phyloP scores from a whole-genome alignment of 2,797 vertebrate species.

The Poecilia picta region DNA sequence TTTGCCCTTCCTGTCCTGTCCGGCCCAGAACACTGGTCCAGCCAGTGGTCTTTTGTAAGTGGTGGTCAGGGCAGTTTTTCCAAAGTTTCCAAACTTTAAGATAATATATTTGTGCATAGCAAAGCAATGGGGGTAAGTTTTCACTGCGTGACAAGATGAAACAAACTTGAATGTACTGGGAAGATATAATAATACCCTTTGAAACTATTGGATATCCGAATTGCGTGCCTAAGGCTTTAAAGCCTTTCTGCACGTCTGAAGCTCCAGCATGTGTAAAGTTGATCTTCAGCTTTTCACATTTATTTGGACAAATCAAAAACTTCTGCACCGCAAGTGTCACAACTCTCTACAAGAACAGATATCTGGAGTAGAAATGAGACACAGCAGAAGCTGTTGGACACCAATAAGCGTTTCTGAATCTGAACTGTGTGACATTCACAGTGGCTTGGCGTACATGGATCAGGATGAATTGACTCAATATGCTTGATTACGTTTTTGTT shows the following conservation, averaged over 20 bases:
- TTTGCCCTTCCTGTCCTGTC: not conserved
- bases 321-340: not conserved
- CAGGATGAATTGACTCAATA: not conserved
- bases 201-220: not conserved
- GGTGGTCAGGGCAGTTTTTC: conserved; percentile 9
- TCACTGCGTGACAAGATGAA: not conserved
- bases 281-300: not conserved
- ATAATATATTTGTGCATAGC: not conserved
- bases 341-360: not conserved
- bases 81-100: not conserved
- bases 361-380: not conserved
- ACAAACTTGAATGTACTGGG: not conserved
- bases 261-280: not conserved
- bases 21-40: conserved; percentile 1
- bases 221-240: not conserved
- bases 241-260: not conserved
- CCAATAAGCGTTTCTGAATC: not conserved
- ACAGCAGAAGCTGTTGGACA: not conserved
- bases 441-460: not conserved
- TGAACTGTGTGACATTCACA: not conserved
- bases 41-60: conserved; percentile 20
- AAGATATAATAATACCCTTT: not conserved
- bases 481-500: not conserved
- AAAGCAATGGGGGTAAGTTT: not conserved
- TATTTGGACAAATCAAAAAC: not conserved